Conservation (phyloP, 2,113 vertebrate genomes). For the Muntiacus reevesi region DNA sequence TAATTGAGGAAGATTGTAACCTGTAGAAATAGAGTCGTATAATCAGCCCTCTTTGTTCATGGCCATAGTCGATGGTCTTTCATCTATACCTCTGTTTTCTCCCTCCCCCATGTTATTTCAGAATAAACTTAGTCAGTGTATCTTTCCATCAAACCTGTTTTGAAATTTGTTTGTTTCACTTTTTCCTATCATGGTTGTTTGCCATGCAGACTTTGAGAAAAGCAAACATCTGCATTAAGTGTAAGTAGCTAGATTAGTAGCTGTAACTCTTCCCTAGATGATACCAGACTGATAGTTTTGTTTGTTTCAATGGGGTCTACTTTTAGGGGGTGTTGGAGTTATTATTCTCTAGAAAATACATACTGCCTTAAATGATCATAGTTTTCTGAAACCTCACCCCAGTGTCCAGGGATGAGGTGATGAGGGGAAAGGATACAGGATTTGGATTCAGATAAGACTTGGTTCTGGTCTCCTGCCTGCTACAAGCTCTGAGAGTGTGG, state of each 20-base stretch:
- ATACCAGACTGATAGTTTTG: background rate
- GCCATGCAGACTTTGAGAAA: background rate
- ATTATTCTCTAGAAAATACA: background rate
- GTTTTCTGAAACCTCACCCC: background rate
- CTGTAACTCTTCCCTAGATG: background rate
- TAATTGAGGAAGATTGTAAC: background rate
- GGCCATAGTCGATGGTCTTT: background rate
- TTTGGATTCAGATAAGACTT: background rate
- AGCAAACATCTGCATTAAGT: background rate
- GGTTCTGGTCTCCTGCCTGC: background rate
- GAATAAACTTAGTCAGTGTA: background rate
- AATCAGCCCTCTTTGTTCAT: background rate
- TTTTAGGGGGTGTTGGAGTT: background rate
- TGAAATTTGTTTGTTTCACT: background rate
- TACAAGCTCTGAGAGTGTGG: background rate
- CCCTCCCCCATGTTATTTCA: background rate
- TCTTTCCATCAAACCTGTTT: conserved; percentile 1
- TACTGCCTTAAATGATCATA: background rate
- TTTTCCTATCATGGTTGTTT: background rate
- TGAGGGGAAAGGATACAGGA: background rate
- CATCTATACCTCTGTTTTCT: background rate
- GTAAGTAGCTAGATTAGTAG: background rate
- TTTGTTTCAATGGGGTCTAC: background rate
- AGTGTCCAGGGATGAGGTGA: background rate
- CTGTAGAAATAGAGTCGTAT: background rate